Evolutionary conservation across 2,888 invertebrate species (phyloP).

Genomic region (Acanthosepion lycidas): DNA sequence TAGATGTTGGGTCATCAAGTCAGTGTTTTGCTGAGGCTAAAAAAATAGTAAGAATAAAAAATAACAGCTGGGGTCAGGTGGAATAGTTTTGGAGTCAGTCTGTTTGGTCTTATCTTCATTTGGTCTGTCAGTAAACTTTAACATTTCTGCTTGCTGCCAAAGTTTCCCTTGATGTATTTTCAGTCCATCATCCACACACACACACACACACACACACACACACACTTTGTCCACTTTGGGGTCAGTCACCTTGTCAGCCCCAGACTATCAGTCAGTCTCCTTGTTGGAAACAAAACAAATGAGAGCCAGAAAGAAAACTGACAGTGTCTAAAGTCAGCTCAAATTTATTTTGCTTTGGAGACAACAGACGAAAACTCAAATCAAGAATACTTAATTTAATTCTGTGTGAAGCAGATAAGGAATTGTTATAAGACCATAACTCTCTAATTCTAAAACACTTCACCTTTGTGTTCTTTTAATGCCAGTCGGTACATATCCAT

Average conservation of each 20-base stretch:
- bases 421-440: not conserved
- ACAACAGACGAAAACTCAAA: not conserved
- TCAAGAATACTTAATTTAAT: not conserved
- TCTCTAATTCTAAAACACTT: not conserved
- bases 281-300: not conserved
- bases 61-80: not conserved
- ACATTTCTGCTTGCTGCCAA: not conserved
- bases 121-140: not conserved
- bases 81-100: not conserved
- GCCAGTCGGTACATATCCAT: no score
- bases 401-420: not conserved
- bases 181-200: not conserved
- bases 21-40: not conserved
- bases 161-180: not conserved
- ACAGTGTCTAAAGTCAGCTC: not conserved
- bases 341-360: not conserved
- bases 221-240: not conserved
- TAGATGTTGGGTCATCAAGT: not conserved
- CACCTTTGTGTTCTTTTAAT: not conserved
- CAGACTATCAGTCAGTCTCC: constrained; percentile 9
- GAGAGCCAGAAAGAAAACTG: not conserved
- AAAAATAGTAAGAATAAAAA: not conserved
- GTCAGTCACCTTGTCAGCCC: not conserved
- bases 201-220: not conserved
- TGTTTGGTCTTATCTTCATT: not conserved